A percentile compares a stretch with the other conserved stretches of the same genome.
Conservation (phyloP, 2,113 vertebrate species). For the Coregonus clupeaformis region DNA sequence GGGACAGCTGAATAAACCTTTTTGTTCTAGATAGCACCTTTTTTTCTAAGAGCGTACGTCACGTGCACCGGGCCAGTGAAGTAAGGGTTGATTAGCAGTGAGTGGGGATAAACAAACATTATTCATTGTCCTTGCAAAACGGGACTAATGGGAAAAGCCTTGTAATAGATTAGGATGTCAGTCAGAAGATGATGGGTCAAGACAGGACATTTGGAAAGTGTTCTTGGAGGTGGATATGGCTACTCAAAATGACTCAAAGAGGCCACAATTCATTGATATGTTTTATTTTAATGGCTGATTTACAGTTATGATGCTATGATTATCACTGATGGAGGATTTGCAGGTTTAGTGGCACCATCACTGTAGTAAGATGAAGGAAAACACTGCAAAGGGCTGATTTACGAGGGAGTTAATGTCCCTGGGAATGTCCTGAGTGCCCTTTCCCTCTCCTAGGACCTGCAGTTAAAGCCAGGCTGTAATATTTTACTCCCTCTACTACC, state of each 20-base stretch:
- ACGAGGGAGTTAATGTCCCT: neutral
- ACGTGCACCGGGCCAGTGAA: neutral
- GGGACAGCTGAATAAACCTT: too few species aligned
- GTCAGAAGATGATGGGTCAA: neutral
- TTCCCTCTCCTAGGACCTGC: neutral
- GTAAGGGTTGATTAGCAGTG: neutral
- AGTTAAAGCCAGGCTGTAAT: neutral
- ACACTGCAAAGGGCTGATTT: conserved; percentile 2
- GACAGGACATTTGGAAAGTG: neutral
- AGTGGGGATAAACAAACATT: neutral
- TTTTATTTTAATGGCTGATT: neutral
- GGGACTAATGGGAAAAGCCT: too few species aligned
- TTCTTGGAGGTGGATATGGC: neutral
- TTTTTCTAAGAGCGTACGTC: too few species aligned
- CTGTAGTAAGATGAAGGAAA: neutral
- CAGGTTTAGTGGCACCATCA: neutral
- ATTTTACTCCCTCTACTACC: conserved; percentile 1
- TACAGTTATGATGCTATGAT: neutral
- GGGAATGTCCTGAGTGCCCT: neutral
- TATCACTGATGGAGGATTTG: neutral
- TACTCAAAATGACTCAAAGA: too few species aligned
- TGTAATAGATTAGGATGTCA: neutral
- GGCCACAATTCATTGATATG: neutral
- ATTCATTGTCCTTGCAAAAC: neutral
- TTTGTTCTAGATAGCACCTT: too few species aligned